Base-by-base conservation (phyloP, 2,113 vertebrate species). In the Xiphophorus hellerii region DNA sequence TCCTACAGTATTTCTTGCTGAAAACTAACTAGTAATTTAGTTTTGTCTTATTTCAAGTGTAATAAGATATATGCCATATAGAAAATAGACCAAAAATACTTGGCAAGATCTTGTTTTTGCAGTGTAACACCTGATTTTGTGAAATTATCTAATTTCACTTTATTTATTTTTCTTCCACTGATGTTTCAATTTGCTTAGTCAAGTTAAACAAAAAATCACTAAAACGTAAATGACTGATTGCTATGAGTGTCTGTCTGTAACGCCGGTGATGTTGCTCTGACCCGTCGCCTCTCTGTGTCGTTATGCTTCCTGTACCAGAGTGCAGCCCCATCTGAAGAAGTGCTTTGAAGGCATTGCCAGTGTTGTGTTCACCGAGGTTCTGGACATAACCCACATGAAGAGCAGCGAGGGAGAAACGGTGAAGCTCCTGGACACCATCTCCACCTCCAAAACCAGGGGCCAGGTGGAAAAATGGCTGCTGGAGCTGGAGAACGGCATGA, bases 381-480 rank as follows among this genome's bases (percentile, higher is more conserved):
- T 97, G 81, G 96, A 96, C 76, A 97, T 98, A 73, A 97, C 96
- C 25, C 95, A 97, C 80, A 96, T 98, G 84, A 95, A 94, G 84
- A 98, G 97, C 77, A 96, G 96, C 12, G 96, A 97, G 89, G 95
- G 94, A 11, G 97, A 97, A 83, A 89, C 92, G 10, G 96, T 98
- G 73, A 82, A 94, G 80, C 95, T 98, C 22, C 74, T 85, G 60
- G 93, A 96, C 10, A 91, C 86, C 66, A 96, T 98, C 86, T 97
- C 96, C 7, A 97, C 96, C 30, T 94, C 95, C 54, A 95, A 95
- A 92, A 95, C 96, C 78, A 94, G 95, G 80, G 96, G 97, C 30
- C 96, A 97, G 81, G 96, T 96, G 88, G 97, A 98, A 82, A 97
- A 96, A 85, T 97, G 96, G 96, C 83, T 98, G 20, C 81, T 95